Evolutionary conservation across 2,888 invertebrate genomes (phyloP).

Genomic region (Limenitis camilla): DNA sequence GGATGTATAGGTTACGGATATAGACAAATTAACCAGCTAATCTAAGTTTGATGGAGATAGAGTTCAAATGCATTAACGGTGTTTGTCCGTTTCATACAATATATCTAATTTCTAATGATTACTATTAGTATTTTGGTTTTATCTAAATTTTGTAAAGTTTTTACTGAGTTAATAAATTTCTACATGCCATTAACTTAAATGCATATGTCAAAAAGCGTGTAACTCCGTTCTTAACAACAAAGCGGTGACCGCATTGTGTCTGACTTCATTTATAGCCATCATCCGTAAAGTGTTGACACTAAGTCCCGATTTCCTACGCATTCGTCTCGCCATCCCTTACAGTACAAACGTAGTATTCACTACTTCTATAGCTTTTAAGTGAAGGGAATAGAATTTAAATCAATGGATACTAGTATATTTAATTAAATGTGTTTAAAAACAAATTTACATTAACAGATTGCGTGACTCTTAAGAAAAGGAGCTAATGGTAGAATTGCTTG

Average conservation of each 20-base stretch:
- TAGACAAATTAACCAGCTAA: background rate
- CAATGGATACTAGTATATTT: slow-evolving; percentile 16
- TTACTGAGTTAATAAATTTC: background rate
- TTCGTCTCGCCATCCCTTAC: slow-evolving; percentile 58
- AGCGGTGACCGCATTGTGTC: slow-evolving; percentile 23
- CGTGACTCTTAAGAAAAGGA: slow-evolving; percentile 2
- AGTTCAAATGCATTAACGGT: background rate
- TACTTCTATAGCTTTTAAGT: slow-evolving; percentile 14
- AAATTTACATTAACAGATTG: slow-evolving; percentile 17
- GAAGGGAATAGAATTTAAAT: slow-evolving; percentile 29
- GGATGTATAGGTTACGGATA: background rate
- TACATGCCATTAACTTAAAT: slow-evolving; percentile 13
- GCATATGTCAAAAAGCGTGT: slow-evolving; percentile 38
- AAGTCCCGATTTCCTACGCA: slow-evolving; percentile 63
- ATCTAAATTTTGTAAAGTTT: too few relatives aligned
- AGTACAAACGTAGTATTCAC: slow-evolving; percentile 33
- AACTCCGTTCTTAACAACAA: slow-evolving; percentile 30
- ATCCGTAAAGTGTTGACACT: slow-evolving; percentile 69
- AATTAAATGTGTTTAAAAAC: background rate
- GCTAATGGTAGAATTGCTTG: slow-evolving; percentile 1
- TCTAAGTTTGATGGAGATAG: background rate
- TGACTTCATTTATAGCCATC: slow-evolving; percentile 33
- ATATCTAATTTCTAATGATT: too few relatives aligned
- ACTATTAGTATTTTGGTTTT: too few relatives aligned
- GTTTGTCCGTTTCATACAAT: too few relatives aligned